Base-by-base conservation (phyloP, 2,888 invertebrate species). In the Hydrotaea cyrtoneurina region DNA sequence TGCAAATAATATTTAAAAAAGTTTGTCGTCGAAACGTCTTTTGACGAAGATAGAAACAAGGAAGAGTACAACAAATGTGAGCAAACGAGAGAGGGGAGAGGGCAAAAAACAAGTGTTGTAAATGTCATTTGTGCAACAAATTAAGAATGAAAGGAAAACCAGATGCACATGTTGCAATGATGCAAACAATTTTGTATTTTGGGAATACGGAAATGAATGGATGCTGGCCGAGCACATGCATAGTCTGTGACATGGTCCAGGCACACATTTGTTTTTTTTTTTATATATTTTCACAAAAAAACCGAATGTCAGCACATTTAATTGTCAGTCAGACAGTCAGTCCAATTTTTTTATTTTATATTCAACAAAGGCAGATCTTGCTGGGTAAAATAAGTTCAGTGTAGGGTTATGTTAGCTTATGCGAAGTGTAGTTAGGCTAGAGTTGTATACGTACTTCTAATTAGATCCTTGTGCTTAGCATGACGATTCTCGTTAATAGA, bases 1-100 rank as follows among this genome's bases (percentile, higher is more conserved):
- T 62, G 43, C 71, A 78, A 74, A 72, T 69, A 82, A 71, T 57
- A 82, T 82, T 80, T 64, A 72, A 46, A n/a, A 74, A 78, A 74
- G 13, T 59, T 74, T 74, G 21, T 74, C 62, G 62, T 62, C 66
- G 43, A 39, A 66, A 66, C 43, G 43, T 66, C 43, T 69, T 66
- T 39, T 43, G 69, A 46, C 23, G 69, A 69, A 43, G 43, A 69
- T 21, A 23, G 8, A 46, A 19, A 23, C 23, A 69, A 23, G 19
- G n/a, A 66, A 31, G 23, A 31, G 31, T 31, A 46, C 46, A 69
- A 66, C 66, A 66, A 19, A n/a, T n/a, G n/a, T n/a, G n/a, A n/a
- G n/a, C n/a, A n/a, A 66, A 66, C 66, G 36, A 43, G n/a, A n/a
- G n/a, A n/a, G n/a, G n/a, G n/a, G n/a, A n/a, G n/a, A n/a, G n/a